Base-by-base conservation (phyloP, 2,113 vertebrate genomes). In the Mandrillus leucophaeus region DNA sequence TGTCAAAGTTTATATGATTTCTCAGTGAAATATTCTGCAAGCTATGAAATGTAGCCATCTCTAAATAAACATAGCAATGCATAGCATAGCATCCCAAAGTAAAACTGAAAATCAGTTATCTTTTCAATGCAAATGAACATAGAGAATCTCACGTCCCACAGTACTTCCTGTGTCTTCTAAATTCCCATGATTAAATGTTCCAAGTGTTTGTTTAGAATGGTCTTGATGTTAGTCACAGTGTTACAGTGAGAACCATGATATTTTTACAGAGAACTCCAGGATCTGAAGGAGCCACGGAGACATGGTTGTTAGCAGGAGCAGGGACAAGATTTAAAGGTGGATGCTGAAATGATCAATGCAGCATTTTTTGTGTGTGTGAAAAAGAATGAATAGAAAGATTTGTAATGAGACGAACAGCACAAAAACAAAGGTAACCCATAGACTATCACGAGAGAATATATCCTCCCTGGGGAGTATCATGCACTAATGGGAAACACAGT, bases 361-460 rank as follows among this genome's bases (percentile, higher is more conserved):
- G 75, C 14, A 75, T 93, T 94, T 96, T 40, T 8, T 59, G 43
- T 30, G 57, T 27, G 12, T 64, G 61, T 5, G 64, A 16, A 96
- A 48, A 96, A 84, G 38, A 95, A 95, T 70, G n/a, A 80, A 87
- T 61, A 84, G 16, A 86, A 84, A 96, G 45, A 43, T 82, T 52
- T 64, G n/a, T 85, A 9, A 18, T 50, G 43, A 87, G 8, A 93
- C 2, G 9, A 72, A 61, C 43, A n/a, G 30, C 55, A 73, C 38
- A 43, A 76, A 92, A 64, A 89, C 5, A 72, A 66, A 91, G n/a
- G 18, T 43, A 84, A 73, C n/a, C 35, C 13, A n/a, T 5, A 76
- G 45, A 22, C 23, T 66, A 61, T n/a, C 22, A 32, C 30, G 8
- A 23, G 30, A 92, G 32, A 84, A 64, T 61, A 59, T 75, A 76